Evolutionary conservation across 2,888 invertebrate genomes (phyloP).

Genomic region (Callosobruchus maculatus): DNA sequence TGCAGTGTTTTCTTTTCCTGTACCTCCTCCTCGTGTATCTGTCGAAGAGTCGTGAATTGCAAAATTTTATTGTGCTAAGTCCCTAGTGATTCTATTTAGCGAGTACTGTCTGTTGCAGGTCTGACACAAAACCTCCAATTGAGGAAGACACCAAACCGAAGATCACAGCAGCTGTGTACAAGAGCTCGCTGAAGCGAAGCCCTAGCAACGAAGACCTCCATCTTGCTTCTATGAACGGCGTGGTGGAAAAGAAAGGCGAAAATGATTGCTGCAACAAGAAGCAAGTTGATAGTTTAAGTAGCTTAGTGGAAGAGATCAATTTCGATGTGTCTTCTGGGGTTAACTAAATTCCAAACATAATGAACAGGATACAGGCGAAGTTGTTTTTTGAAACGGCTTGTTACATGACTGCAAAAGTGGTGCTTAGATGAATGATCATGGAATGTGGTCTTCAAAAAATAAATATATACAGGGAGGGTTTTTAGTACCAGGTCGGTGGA

Average conservation of each 20-base stretch:
- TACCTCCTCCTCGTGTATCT: no score
- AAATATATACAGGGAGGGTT: no score
- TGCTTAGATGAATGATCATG: no score
- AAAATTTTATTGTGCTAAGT: no score
- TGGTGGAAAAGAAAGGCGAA: not conserved
- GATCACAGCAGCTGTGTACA: conserved; percentile 68
- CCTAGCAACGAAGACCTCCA: conserved; percentile 27
- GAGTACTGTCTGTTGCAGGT: conserved; percentile 9
- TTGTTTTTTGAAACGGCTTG: no score
- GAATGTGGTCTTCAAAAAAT: no score
- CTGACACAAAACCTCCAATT: conserved; percentile 1
- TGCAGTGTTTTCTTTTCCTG: no score
- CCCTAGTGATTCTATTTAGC: no score
- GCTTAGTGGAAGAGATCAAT: not conserved
- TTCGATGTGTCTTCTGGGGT: not conserved
- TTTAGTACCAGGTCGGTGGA: no score
- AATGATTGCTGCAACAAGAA: not conserved
- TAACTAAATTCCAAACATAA: not conserved
- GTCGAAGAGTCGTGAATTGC: no score
- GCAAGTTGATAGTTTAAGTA: not conserved
- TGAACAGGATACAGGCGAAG: no score
- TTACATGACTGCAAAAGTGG: no score
- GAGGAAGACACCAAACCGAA: conserved; percentile 59
- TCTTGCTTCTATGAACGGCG: conserved; percentile 30
- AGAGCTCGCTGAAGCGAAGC: conserved; percentile 53